These are phyloP conservation scores for Microcebus murinus DNA, from an alignment of 2,113 vertebrate species.

Conservation along the genomic window DNA sequence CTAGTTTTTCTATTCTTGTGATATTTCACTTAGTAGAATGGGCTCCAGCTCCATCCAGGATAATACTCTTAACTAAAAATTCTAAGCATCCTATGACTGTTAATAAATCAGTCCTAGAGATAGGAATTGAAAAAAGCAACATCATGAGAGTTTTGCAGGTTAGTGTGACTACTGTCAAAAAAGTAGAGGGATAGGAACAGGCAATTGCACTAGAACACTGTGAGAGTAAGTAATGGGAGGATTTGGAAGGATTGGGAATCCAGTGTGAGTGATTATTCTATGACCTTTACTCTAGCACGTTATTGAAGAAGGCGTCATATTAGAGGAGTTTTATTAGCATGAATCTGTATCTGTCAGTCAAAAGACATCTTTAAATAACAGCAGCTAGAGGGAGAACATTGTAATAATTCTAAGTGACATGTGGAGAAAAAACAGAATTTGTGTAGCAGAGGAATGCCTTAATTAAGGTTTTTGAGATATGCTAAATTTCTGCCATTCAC, in stretches of 20 bases:
- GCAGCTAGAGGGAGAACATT: not conserved
- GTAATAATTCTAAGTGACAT: not conserved
- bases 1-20: no score
- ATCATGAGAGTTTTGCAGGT: not conserved
- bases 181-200: not conserved
- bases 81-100: not conserved
- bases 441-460: not conserved
- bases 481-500: not conserved
- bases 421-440: not conserved
- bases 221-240: not conserved
- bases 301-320: not conserved
- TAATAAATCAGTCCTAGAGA: not conserved
- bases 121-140: not conserved
- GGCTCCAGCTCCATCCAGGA: no score
- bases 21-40: no score
- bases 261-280: not conserved
- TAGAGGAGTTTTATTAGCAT: conserved; percentile 1
- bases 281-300: not conserved
- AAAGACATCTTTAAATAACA: not conserved
- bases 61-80: not conserved
- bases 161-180: not conserved
- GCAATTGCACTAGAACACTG: not conserved
- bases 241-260: not conserved
- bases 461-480: not conserved
- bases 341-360: not conserved